phyloP scores from a whole-genome alignment of 2,888 invertebrate genomes.

The Teleiodes luculella region DNA sequence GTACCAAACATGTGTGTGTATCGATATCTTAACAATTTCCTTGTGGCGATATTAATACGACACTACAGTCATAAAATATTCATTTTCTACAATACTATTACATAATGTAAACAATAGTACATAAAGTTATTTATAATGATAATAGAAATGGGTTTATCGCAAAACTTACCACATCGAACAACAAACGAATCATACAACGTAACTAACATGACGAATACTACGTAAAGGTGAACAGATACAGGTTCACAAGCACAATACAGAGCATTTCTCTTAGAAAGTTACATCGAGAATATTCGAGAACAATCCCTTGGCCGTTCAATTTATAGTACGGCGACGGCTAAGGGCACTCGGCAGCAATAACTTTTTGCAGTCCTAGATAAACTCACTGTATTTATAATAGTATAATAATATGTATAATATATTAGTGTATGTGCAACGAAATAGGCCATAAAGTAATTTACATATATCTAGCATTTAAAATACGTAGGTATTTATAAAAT shows the following conservation, averaged over 20 bases:
- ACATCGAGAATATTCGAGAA: conserved; percentile 23
- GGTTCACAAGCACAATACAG: not conserved
- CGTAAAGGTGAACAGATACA: not conserved
- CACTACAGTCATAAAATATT: not conserved
- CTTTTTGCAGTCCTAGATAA: conserved; percentile 7
- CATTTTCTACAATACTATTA: not conserved
- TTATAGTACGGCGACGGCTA: conserved; percentile 8
- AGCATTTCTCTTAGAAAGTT: conserved; percentile 44
- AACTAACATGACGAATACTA: no score
- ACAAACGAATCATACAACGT: no score
- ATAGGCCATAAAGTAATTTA: not conserved
- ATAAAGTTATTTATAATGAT: not conserved
- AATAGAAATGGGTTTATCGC: not conserved
- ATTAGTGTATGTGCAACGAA: no score
- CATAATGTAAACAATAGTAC: not conserved
- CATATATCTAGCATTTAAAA: no score
- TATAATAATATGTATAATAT: no score
- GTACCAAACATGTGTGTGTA: no score
- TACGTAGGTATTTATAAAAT: no score
- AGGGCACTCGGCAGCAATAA: conserved; percentile 11
- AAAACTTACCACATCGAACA: not conserved
- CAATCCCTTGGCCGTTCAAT: conserved; percentile 17
- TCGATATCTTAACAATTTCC: not conserved
- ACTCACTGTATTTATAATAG: not conserved
- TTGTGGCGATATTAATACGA: not conserved